These are phyloP conservation scores for Spisula solida DNA, from an alignment of 2,888 invertebrate genomes.

Conservation along the genomic window DNA sequence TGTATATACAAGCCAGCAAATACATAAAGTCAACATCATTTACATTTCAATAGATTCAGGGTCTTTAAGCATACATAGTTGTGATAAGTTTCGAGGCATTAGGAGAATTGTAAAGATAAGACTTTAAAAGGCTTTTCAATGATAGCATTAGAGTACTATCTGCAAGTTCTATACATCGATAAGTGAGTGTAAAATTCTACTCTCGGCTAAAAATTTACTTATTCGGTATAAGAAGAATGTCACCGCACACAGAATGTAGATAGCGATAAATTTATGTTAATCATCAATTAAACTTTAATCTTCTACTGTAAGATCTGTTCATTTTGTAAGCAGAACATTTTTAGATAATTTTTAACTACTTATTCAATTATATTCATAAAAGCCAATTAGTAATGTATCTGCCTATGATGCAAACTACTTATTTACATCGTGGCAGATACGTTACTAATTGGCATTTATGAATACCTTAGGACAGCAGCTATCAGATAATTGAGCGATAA, in stretches of 20 bases:
- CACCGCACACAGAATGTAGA: not conserved
- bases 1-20: slow-evolving; percentile 18
- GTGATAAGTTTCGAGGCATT: slow-evolving; percentile 50
- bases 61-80: slow-evolving; percentile 47
- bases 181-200: slow-evolving; percentile 21
- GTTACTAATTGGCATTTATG: too few species aligned
- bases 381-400: too few species aligned
- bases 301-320: not conserved
- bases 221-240: not conserved
- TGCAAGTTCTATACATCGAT: slow-evolving; percentile 19
- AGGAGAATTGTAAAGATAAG: slow-evolving; percentile 60
- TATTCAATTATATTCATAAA: too few species aligned
- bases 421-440: too few species aligned
- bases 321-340: not conserved
- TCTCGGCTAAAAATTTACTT: not conserved
- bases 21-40: slow-evolving; percentile 57
- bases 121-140: slow-evolving; percentile 29
- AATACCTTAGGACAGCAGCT: too few species aligned
- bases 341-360: too few species aligned
- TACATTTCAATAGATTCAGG: slow-evolving; percentile 51
- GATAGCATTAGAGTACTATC: slow-evolving; percentile 34
- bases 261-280: not conserved
- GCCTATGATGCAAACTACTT: too few species aligned
- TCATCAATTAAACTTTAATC: slow-evolving; percentile 13
- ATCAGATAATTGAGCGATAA: too few species aligned